Evolutionary conservation across 2,113 vertebrate species (phyloP).

Genomic region (Paradoxurus hermaphroditus): DNA sequence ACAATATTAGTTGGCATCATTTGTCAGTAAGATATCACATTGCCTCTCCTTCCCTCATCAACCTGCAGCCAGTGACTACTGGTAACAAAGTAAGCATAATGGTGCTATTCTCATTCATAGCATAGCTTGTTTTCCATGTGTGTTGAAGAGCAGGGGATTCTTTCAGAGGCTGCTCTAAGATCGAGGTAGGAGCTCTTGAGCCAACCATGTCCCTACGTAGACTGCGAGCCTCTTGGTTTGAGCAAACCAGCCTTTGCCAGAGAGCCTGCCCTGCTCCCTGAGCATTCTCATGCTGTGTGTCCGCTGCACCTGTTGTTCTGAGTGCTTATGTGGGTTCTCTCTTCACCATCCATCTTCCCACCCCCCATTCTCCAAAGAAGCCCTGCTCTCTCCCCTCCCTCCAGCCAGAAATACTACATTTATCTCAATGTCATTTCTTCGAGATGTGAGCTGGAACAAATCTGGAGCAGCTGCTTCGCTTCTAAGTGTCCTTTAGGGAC

Average conservation of each 20-base stretch:
- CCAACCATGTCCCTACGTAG: fast-evolving
- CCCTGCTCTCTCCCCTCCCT: background rate
- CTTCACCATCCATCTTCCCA: background rate
- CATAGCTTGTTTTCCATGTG: background rate
- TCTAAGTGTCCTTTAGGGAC: constrained; percentile 90
- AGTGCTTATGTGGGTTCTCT: background rate
- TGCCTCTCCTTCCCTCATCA: background rate
- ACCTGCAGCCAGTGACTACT: background rate
- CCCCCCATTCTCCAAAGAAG: background rate
- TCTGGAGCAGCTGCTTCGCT: constrained; percentile 87
- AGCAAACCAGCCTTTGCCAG: background rate
- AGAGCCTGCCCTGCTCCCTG: fast-evolving
- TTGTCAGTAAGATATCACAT: background rate
- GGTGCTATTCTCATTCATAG: fast-evolving
- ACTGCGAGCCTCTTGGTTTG: background rate
- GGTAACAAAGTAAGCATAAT: background rate
- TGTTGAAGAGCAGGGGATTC: background rate
- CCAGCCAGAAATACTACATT: constrained; percentile 41
- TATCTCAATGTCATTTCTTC: constrained; percentile 86
- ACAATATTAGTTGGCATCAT: background rate
- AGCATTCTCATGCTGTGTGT: fast-evolving
- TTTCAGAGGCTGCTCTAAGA: background rate
- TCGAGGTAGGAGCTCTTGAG: background rate
- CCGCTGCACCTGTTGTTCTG: background rate
- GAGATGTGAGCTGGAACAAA: constrained; percentile 89